phyloP scores from a whole-genome alignment of 2,113 vertebrate genomes.

The Canis aureus region DNA sequence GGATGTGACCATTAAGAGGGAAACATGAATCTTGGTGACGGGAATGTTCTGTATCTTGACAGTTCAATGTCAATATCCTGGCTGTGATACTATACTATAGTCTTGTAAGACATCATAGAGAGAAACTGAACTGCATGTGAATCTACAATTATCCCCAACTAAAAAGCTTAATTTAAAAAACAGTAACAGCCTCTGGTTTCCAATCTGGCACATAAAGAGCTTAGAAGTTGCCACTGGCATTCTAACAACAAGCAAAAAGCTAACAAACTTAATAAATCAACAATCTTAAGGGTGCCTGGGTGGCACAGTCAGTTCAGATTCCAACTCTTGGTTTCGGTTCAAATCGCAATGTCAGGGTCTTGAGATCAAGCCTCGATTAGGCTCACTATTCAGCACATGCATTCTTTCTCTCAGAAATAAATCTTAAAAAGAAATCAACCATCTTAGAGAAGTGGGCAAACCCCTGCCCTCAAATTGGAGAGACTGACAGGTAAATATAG shows the following conservation, averaged over 20 bases:
- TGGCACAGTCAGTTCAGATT: background rate
- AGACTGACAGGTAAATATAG: background rate
- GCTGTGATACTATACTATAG: background rate
- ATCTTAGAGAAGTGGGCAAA: background rate
- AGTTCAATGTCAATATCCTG: background rate
- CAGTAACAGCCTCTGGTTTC: background rate
- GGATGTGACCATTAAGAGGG: background rate
- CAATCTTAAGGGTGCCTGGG: background rate
- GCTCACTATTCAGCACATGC: background rate
- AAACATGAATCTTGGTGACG: background rate
- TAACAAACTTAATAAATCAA: background rate
- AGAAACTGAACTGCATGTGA: background rate
- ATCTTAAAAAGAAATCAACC: background rate
- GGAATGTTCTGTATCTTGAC: background rate
- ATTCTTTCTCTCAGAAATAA: background rate
- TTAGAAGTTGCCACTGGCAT: background rate
- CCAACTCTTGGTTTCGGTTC: background rate
- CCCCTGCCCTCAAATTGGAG: background rate
- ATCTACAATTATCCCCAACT: background rate
- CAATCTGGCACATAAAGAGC: background rate
- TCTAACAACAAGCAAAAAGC: background rate
- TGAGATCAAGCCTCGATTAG: background rate
- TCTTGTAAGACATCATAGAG: background rate
- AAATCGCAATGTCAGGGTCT: background rate
- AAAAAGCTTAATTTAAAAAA: background rate